Evolutionary conservation across 2,797 vertebrate species (phyloP), one percentile per base, ranked within the genome.

Genomic region (Helostoma temminkii): DNA sequence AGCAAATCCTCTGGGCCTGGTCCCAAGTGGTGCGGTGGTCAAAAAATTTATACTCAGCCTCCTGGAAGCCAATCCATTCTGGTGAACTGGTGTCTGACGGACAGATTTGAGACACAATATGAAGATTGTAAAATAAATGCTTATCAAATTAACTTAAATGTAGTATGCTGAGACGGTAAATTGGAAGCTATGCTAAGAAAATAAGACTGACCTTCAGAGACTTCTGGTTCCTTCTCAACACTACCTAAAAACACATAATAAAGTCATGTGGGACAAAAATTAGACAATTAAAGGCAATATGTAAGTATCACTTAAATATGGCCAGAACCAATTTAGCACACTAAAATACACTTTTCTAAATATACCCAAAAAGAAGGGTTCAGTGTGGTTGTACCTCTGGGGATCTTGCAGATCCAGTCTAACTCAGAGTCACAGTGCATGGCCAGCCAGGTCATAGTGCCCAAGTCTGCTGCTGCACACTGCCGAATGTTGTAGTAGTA

Each of bases 391-490:
- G 70, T 86, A 98, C 98, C 98, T 97, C 95, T 95, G 19, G 96
- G 96, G 73, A 98, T 94, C 87, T 99, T 98, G 92, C 98, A 99
- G 91, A 99, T 97, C 97, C 97, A 99, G 92, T 99, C 96, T 71
- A 98, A 91, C 80, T 95, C 93, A 2, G 93, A 88, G 63, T 98
- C 96, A 11, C 98, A 99, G 87, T 96, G 95, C 93, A 97, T 94
- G 1, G 95, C 94, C 87, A 97, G 86, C 98, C 98, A 99, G 89
- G 96, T 96, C 90, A 96, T 93, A n/a, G 95, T 94, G 37, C 95
- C 95, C 89, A 98, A 58, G 83, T 98, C 97, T 7, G 96, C 91
- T 22, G 96, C 96, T 0, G 92, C 94, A 6, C 98, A 99, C 75
- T 93, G 93, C 1, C 95, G 93, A 71, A 96, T 93, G 79, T 94